phyloP scores from a whole-genome alignment of 2,888 invertebrate species.

The Nomada goodeniana region DNA sequence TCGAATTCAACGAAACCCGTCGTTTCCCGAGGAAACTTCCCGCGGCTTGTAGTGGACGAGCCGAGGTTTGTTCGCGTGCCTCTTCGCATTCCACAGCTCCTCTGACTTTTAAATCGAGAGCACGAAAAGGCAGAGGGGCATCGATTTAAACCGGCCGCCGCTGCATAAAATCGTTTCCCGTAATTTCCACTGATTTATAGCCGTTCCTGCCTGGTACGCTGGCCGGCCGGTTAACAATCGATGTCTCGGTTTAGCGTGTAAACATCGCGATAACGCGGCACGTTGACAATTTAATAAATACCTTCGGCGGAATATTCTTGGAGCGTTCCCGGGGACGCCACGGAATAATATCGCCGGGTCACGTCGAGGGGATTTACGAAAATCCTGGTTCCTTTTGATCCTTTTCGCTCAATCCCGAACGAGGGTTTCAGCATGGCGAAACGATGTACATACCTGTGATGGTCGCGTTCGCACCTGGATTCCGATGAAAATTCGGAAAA shows the following conservation, averaged over 20 bases:
- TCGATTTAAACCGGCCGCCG: slow-evolving; percentile 47
- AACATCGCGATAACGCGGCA: slow-evolving; percentile 18
- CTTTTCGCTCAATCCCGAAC: neutral
- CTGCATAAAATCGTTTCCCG: slow-evolving; percentile 49
- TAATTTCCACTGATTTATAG: slow-evolving; percentile 43
- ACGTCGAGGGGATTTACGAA: neutral
- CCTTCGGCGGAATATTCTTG: neutral
- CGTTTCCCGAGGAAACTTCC: slow-evolving; percentile 6
- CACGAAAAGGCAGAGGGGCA: slow-evolving; percentile 49
- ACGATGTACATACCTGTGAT: slow-evolving; percentile 4
- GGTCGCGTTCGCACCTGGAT: slow-evolving; percentile 39
- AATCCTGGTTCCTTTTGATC: neutral
- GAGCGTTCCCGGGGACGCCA: neutral
- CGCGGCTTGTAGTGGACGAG: slow-evolving; percentile 3
- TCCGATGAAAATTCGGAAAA: slow-evolving; percentile 45
- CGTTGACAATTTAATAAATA: slow-evolving; percentile 32
- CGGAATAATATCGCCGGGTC: neutral
- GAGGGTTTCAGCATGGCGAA: neutral
- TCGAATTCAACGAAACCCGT: neutral
- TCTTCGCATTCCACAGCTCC: slow-evolving; percentile 42
- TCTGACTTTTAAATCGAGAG: slow-evolving; percentile 57
- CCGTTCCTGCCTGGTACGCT: neutral
- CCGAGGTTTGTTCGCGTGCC: slow-evolving; percentile 55
- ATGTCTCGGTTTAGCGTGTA: slow-evolving; percentile 24
- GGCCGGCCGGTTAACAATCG: slow-evolving; percentile 17